These are phyloP conservation scores for Drosophila mimica DNA, from an alignment of 2,888 invertebrate species.

Conservation along the genomic window DNA sequence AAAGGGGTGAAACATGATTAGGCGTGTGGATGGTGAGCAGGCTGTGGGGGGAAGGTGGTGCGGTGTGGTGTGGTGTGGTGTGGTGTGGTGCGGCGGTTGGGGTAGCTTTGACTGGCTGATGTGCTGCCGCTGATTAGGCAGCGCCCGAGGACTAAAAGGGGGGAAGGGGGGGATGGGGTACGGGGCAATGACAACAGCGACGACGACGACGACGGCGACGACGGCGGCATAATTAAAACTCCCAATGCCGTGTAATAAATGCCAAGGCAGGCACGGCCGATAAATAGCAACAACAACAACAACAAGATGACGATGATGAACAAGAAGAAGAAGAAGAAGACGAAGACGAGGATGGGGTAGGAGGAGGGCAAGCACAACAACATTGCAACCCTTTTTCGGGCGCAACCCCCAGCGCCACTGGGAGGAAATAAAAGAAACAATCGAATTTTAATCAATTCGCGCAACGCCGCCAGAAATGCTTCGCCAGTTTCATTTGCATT, in stretches of 20 bases:
- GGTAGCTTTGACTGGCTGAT: slow-evolving; percentile 52
- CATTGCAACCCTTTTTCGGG: slow-evolving; percentile 63
- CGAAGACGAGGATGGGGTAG: background rate
- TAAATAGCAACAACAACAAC: slow-evolving; percentile 72
- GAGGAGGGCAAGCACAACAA: slow-evolving; percentile 31
- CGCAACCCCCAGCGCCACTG: slow-evolving; percentile 25
- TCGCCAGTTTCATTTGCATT: slow-evolving; percentile 67
- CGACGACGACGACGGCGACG: slow-evolving; percentile 32
- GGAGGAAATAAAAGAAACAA: slow-evolving; percentile 78
- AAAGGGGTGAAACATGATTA: slow-evolving; percentile 80
- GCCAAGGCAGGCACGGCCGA: slow-evolving; percentile 80
- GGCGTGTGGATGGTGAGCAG: slow-evolving; percentile 61
- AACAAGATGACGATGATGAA: slow-evolving; percentile 6
- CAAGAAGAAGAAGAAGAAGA: slow-evolving; percentile 39
- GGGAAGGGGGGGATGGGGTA: background rate
- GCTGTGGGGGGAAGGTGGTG: slow-evolving; percentile 9
- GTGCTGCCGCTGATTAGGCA: slow-evolving; percentile 77
- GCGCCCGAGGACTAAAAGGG: slow-evolving; percentile 47
- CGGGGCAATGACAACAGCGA: slow-evolving; percentile 24
- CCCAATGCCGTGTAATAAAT: slow-evolving; percentile 77
- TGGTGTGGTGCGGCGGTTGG: slow-evolving; percentile 6
- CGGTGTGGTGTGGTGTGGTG: slow-evolving; percentile 1
- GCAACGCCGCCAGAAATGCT: slow-evolving; percentile 43
- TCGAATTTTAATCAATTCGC: slow-evolving; percentile 85
- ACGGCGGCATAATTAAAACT: slow-evolving; percentile 75